phyloP scores from a whole-genome alignment of 2,113 vertebrate genomes.

The Anguilla rostrata region DNA sequence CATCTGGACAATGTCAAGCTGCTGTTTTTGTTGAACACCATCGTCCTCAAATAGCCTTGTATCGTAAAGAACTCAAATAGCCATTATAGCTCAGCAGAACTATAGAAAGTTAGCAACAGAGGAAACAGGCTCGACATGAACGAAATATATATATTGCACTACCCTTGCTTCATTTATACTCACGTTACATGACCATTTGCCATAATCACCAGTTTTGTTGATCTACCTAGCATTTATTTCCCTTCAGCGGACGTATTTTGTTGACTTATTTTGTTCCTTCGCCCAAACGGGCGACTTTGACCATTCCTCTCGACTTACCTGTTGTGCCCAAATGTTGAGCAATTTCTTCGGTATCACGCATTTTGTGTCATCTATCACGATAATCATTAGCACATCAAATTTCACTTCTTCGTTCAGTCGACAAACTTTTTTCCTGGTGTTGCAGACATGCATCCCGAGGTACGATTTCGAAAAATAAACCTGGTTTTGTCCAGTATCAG shows the following conservation, averaged over 20 bases:
- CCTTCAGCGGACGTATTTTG: not conserved
- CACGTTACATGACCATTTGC: not conserved
- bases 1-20: not conserved
- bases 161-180: not conserved
- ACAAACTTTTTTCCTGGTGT: no score
- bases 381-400: not conserved
- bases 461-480: no score
- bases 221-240: not conserved
- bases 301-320: not conserved
- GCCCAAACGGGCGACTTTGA: not conserved
- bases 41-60: no score
- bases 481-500: no score
- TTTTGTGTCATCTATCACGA: slow-evolving; percentile 15
- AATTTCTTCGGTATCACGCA: not conserved
- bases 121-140: not conserved
- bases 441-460: no score
- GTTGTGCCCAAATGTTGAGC: not conserved
- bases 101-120: no score
- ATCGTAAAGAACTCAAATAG: no score
- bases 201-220: not conserved
- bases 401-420: no score
- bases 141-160: not conserved
- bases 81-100: no score
- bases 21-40: no score
- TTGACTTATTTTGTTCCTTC: not conserved